Base-by-base conservation (phyloP, 2,113 vertebrate species). In the Bothrops jararaca region DNA sequence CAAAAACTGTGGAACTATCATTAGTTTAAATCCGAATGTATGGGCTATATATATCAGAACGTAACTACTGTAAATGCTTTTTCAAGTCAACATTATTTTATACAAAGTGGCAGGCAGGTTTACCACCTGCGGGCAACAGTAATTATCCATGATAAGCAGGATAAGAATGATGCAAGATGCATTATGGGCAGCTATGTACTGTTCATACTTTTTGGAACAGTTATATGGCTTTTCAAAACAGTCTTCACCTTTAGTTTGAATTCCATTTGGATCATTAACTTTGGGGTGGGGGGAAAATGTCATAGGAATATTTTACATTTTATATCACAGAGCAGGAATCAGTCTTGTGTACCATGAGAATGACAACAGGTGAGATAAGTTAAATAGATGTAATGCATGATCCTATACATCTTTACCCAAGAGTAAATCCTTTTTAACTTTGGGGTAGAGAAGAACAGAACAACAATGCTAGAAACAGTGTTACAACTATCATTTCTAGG, bases 41-140 rank as follows among this genome's bases (percentile, higher is more conserved):
- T 64, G 10, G 60, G 4, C 26, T 64, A 5, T 64, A 29, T 64
- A 29, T 64, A 64, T 64, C 60, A 64, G 60, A 29, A 85, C 13
- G 5, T 92, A 96, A 94, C 93, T 74, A 94, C 95, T 69, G 93
- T 54, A 92, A 87, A 85, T 39, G 86, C 48, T 93, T 64, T 95
- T 94, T 90, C 50, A 90, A 95, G 92, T 88, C 87, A 29, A 92
- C 56, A 85, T 93, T 93, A 92, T 0, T 0, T 92, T 92, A 91
- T 91, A 92, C 92, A 95, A 95, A 96, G 2, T 18, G 94, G 23
- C 90, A 96, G 91, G 58, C 94, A 90, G 57, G 91, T 96, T 92
- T 94, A 54, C 69, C 93, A 90, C 26, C 26, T 58, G n/a, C 57
- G 10, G 52, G 42, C 94, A 91, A 87, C 93, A 74, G 23, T 87